phyloP scores from a whole-genome alignment of 2,797 vertebrate species.

The Urosaurus nigricauda region DNA sequence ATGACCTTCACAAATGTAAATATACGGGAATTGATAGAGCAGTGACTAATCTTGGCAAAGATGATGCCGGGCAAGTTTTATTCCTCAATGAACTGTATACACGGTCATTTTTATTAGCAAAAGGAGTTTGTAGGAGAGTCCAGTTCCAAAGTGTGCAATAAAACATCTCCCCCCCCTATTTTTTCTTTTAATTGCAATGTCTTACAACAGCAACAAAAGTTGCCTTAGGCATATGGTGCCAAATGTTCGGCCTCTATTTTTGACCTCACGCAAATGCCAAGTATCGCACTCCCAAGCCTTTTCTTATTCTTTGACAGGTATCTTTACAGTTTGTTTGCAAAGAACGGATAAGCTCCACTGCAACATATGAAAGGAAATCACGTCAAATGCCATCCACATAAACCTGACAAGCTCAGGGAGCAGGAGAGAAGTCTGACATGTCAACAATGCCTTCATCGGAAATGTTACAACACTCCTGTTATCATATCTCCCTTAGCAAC shows the following conservation, averaged over 20 bases:
- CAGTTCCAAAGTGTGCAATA: conserved; percentile 43
- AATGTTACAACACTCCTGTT: conserved; percentile 60
- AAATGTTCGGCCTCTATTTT: conserved; percentile 50
- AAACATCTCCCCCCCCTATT: conserved; percentile 21
- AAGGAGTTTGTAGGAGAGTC: neutral
- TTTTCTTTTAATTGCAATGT: conserved; percentile 45
- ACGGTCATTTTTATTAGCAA: conserved; percentile 30
- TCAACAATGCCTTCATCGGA: conserved; percentile 62
- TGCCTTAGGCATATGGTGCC: conserved; percentile 19
- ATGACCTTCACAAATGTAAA: neutral
- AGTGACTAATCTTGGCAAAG: neutral
- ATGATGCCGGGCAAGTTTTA: neutral
- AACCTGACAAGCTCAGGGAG: conserved; percentile 60
- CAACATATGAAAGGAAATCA: conserved; percentile 53
- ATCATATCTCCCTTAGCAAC: conserved; percentile 73
- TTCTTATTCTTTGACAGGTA: conserved; percentile 57
- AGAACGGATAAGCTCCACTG: conserved; percentile 53
- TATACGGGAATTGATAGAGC: conserved; percentile 7
- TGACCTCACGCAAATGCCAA: conserved; percentile 37
- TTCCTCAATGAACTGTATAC: conserved; percentile 11
- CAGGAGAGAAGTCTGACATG: conserved; percentile 65
- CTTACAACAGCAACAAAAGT: conserved; percentile 44
- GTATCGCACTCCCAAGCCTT: conserved; percentile 52
- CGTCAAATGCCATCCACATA: conserved; percentile 50
- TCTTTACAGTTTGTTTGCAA: conserved; percentile 60